These are phyloP conservation scores for Tholera decimalis DNA, from an alignment of 2,888 invertebrate species.

Conservation along the genomic window DNA sequence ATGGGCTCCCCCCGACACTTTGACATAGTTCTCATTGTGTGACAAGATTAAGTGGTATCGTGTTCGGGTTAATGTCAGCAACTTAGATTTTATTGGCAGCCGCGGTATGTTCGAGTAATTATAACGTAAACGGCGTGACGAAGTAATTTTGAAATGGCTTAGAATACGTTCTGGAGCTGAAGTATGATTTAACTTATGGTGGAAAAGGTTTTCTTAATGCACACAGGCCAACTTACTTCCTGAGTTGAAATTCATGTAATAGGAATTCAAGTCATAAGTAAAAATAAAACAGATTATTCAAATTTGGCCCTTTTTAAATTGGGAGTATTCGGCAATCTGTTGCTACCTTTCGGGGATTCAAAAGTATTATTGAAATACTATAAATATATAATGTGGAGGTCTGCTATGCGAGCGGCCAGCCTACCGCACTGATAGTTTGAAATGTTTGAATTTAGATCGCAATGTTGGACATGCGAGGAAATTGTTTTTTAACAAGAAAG, in stretches of 20 bases:
- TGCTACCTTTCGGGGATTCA: background rate
- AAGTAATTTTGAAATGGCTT: conserved; percentile 19
- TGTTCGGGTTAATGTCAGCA: conserved; percentile 43
- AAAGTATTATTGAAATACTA: background rate
- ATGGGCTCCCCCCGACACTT: conserved; percentile 60
- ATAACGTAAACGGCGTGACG: conserved; percentile 37
- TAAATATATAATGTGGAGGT: no score
- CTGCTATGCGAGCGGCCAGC: no score
- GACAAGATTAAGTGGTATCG: conserved; percentile 59
- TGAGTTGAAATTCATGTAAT: background rate
- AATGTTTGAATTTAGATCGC: no score
- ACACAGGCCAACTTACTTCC: background rate
- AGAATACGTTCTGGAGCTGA: conserved; percentile 1
- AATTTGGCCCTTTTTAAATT: conserved; percentile 1
- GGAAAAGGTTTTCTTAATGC: background rate
- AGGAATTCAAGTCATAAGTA: background rate
- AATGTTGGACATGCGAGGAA: no score
- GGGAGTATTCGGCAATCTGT: conserved; percentile 1
- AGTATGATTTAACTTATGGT: background rate
- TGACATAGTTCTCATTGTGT: conserved; percentile 73
- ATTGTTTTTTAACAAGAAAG: no score
- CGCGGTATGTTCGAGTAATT: conserved; percentile 49
- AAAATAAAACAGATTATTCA: conserved; percentile 8
- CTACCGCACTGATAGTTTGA: no score
- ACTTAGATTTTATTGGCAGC: conserved; percentile 58